Conservation (phyloP, 2,113 vertebrate genomes). For the Agelaius tricolor region DNA sequence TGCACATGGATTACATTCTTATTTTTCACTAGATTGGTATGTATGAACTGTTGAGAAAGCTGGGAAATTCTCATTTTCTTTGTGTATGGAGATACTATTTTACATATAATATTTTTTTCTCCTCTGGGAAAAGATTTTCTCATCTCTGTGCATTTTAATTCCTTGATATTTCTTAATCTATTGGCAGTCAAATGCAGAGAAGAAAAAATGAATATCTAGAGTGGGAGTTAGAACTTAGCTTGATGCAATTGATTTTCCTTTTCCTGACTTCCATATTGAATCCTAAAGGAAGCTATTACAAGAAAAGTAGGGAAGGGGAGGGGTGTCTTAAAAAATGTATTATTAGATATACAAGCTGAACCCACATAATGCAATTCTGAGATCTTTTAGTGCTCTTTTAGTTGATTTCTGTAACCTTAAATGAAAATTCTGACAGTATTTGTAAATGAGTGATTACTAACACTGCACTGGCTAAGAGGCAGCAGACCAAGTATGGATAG, state of each 20-base stretch:
- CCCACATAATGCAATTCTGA: background rate
- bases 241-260: background rate
- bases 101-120: background rate
- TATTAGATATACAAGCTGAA: background rate
- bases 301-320: background rate
- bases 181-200: background rate
- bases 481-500: background rate
- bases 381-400: background rate
- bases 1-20: rapidly evolving
- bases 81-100: background rate
- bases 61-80: background rate
- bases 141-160: background rate
- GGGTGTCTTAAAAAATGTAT: background rate
- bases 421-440: background rate
- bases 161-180: background rate
- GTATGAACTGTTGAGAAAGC: background rate
- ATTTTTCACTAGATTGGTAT: background rate
- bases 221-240: background rate
- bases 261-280: background rate
- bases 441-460: background rate
- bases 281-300: background rate
- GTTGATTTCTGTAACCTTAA: background rate
- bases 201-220: background rate
- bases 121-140: background rate
- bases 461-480: background rate